A percentile compares a stretch with the other conserved stretches of the same genome.
Evolutionary conservation across 2,888 invertebrate genomes (phyloP).

Genomic region (Limnephilus lunatus): DNA sequence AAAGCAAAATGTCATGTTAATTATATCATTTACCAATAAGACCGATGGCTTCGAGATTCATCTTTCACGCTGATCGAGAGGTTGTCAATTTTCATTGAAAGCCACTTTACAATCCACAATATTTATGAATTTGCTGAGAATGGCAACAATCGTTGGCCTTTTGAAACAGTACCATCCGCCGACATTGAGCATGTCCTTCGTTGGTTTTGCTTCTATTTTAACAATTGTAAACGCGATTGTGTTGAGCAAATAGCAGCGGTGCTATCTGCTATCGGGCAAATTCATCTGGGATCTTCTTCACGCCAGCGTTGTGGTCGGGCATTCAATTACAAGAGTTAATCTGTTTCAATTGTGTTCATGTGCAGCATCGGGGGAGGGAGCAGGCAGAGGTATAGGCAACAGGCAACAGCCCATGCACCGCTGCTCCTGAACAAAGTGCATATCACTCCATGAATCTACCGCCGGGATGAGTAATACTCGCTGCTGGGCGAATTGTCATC

Average conservation of each 20-base stretch:
- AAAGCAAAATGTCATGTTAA: not conserved
- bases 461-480: slow-evolving; percentile 38
- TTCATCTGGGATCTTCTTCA: slow-evolving; percentile 41
- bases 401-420: slow-evolving; percentile 26
- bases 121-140: not conserved
- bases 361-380: slow-evolving; percentile 7
- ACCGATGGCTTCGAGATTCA: not conserved
- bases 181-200: slow-evolving; percentile 46
- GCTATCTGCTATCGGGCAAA: slow-evolving; percentile 29
- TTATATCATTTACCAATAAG: not conserved
- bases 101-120: not conserved
- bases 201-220: slow-evolving; percentile 14
- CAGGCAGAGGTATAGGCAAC: not conserved
- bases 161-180: slow-evolving; percentile 30
- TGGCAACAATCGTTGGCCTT: slow-evolving; percentile 23
- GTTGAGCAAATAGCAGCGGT: slow-evolving; percentile 19
- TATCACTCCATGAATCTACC: slow-evolving; percentile 21
- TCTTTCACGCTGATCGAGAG: not conserved
- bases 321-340: slow-evolving; percentile 49
- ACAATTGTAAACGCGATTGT: slow-evolving; percentile 16
- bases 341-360: slow-evolving; percentile 44
- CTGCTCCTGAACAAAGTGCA: slow-evolving; percentile 49
- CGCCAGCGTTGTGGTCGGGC: slow-evolving; percentile 15
- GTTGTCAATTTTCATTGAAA: not conserved
- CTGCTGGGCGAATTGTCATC: not conserved